phyloP scores from a whole-genome alignment of 2,888 invertebrate genomes.

The Baronia brevicornis region DNA sequence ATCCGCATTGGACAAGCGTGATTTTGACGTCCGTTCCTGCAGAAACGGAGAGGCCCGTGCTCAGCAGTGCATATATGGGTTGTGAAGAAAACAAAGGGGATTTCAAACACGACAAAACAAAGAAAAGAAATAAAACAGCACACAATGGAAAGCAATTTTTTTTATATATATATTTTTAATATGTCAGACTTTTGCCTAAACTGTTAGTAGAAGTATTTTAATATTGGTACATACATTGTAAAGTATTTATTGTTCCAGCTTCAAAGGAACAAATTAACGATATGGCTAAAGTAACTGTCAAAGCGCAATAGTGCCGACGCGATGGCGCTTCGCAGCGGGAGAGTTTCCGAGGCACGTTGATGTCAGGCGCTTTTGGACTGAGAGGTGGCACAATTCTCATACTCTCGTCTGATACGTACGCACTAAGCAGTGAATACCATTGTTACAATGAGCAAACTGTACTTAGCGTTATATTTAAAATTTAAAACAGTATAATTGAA shows the following conservation, averaged over 20 bases:
- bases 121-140: conserved; percentile 20
- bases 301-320: conserved; percentile 2
- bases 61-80: too few species aligned
- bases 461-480: conserved; percentile 13
- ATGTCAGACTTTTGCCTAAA: conserved; percentile 66
- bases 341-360: too few species aligned
- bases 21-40: too few species aligned
- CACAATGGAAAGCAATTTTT: conserved; percentile 56
- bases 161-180: conserved; percentile 55
- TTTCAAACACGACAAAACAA: too few species aligned
- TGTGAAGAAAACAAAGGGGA: too few species aligned
- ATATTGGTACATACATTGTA: conserved; percentile 40
- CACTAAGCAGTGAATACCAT: conserved; percentile 7
- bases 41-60: too few species aligned
- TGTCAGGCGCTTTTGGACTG: too few species aligned
- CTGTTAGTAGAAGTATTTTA: conserved; percentile 50
- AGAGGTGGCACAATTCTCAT: too few species aligned
- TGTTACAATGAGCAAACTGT: conserved; percentile 11
- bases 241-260: conserved; percentile 37
- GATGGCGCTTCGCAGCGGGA: background rate
- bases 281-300: conserved; percentile 1
- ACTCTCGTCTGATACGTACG: too few species aligned
- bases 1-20: too few species aligned
- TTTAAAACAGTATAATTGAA: conserved; percentile 18
- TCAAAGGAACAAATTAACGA: conserved; percentile 34